These are phyloP conservation scores for Dromococcyx pavoninus DNA, from an alignment of 2,797 vertebrate genomes.

Conservation along the genomic window DNA sequence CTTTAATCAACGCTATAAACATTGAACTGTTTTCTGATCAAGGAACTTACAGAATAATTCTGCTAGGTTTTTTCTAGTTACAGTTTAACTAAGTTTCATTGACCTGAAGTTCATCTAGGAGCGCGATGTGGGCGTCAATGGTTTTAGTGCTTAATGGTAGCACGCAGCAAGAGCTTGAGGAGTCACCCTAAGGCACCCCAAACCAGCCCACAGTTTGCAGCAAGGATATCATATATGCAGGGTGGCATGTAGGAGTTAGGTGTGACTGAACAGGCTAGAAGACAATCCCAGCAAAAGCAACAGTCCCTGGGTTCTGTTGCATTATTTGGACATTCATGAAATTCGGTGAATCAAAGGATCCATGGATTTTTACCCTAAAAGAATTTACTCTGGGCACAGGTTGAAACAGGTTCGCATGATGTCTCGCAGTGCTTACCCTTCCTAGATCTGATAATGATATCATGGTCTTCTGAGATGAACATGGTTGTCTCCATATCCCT, in stretches of 20 bases:
- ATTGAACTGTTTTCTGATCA: background rate
- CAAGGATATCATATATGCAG: background rate
- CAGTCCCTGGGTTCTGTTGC: background rate
- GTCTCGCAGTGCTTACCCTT: background rate
- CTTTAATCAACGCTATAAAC: background rate
- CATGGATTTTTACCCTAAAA: background rate
- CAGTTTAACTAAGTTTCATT: background rate
- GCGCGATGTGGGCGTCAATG: too few species aligned
- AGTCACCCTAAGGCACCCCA: background rate
- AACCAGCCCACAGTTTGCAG: background rate
- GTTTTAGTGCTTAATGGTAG: background rate
- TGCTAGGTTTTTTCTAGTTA: background rate
- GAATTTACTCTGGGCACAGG: background rate
- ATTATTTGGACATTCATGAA: too few species aligned
- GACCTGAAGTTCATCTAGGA: background rate
- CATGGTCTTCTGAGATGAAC: background rate
- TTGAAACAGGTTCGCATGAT: background rate
- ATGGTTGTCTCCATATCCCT: background rate
- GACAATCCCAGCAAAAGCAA: background rate
- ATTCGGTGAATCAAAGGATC: background rate
- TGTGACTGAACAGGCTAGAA: background rate
- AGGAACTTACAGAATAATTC: background rate
- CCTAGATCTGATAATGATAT: background rate
- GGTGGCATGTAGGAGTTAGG: accelerated
- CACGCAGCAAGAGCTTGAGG: background rate